A percentile compares a stretch with the other conserved stretches of the same genome.
Conservation (phyloP, 2,113 vertebrate species). For the Sciurus niger region DNA sequence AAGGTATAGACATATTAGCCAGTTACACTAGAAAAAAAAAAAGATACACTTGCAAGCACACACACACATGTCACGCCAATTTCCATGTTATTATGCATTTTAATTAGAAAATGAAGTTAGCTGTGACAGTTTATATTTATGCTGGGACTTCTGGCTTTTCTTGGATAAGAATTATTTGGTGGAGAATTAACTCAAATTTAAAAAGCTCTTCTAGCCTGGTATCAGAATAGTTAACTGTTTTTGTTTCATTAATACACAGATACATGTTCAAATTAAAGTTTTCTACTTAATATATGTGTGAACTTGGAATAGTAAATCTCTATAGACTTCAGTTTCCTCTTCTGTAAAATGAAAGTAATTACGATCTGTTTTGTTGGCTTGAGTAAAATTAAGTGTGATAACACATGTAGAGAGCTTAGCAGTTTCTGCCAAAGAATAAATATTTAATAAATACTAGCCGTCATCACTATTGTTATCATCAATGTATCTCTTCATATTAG, state of each 20-base stretch:
- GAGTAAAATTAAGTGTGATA: background rate
- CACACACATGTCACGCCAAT: background rate
- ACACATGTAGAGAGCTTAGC: background rate
- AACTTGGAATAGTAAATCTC: background rate
- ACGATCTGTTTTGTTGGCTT: background rate
- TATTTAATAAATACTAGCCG: background rate
- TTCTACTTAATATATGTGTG: background rate
- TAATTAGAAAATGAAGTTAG: background rate
- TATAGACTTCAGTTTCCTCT: background rate
- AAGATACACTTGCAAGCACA: background rate
- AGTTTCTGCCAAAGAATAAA: background rate
- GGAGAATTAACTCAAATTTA: background rate
- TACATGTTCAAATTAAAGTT: slow-evolving; percentile 5
- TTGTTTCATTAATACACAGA: background rate
- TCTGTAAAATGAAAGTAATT: slow-evolving; percentile 14
- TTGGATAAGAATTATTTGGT: background rate
- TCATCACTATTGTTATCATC: background rate
- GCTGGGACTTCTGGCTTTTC: background rate
- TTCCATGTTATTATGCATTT: background rate
- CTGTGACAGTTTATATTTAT: background rate
- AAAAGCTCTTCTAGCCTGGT: background rate
- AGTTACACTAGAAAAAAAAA: background rate
- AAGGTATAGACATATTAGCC: background rate
- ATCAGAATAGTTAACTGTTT: background rate
- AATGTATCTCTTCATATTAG: background rate